phyloP scores from a whole-genome alignment of 2,888 invertebrate species.

The Andrena minutula region DNA sequence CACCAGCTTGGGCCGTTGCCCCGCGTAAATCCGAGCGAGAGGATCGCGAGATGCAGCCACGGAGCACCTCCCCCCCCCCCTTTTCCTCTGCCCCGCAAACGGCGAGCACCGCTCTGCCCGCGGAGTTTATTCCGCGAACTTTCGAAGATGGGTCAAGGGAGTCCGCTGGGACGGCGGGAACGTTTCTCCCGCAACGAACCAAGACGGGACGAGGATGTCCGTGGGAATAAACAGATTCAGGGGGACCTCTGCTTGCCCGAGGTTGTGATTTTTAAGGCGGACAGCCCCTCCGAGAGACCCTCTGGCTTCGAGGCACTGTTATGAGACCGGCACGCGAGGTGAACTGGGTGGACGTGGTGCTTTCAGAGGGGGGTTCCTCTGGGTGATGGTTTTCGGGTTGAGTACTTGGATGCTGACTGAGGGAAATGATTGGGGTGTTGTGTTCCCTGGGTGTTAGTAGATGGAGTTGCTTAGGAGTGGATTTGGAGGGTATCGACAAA shows the following conservation, averaged over 20 bases:
- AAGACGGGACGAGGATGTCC: not conserved
- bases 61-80: not conserved
- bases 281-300: not conserved
- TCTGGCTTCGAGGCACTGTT: conserved; percentile 3
- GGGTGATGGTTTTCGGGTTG: not conserved
- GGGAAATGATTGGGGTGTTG: not conserved
- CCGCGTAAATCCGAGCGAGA: conserved; percentile 70
- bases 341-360: not conserved
- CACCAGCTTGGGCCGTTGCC: conserved; percentile 73
- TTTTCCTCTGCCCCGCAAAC: conserved; percentile 8
- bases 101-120: conserved; percentile 1
- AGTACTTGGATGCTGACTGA: not conserved
- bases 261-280: conserved; percentile 7
- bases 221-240: conserved; percentile 19
- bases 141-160: conserved; percentile 63
- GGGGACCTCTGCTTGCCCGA: not conserved
- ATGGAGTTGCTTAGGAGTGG: too few relatives aligned
- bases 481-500: too few relatives aligned
- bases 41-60: conserved; percentile 61
- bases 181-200: conserved; percentile 14
- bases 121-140: conserved; percentile 49
- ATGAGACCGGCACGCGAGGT: not conserved
- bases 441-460: not conserved
- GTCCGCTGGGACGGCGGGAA: conserved; percentile 17
- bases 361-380: not conserved